A percentile compares a stretch with the other conserved stretches of the same genome.
Evolutionary conservation across 92 coral and sea anemone genomes (phyloP).

Genomic region (Plumapathes pennacea): DNA sequence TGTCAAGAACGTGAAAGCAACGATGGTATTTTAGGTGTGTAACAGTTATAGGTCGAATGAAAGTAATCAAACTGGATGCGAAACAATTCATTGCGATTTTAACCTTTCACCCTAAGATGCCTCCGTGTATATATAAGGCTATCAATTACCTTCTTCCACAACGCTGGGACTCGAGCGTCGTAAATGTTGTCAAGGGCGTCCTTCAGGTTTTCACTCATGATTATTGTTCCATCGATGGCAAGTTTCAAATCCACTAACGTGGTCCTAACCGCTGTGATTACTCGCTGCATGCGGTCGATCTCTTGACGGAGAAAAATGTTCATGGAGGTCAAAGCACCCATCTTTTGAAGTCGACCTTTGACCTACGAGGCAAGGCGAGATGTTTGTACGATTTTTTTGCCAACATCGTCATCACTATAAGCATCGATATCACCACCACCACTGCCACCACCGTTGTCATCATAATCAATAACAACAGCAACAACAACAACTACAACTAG

Average conservation of each 20-base stretch:
- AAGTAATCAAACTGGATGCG: no score
- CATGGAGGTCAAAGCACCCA: conserved; percentile 98
- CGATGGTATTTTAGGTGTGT: no score
- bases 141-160: conserved; percentile 86
- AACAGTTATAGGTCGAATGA: no score
- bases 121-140: no score
- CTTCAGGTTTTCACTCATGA: conserved; percentile 98
- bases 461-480: not conserved
- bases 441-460: not conserved
- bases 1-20: no score
- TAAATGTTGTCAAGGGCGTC: conserved; percentile 96
- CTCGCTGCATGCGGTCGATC: conserved; percentile 99
- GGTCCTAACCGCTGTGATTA: conserved; percentile 76
- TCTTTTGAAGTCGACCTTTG: conserved; percentile 89
- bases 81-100: no score
- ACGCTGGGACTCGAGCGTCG: conserved; percentile 95
- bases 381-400: not conserved
- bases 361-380: conserved; percentile 52
- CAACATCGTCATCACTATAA: not conserved
- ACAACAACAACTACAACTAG: not conserved
- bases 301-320: conserved; percentile 99
- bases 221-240: conserved; percentile 98
- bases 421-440: not conserved
- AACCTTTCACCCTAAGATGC: no score
- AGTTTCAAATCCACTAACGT: conserved; percentile 87